A percentile compares a stretch with the other conserved stretches of the same genome.
Evolutionary conservation across 2,888 invertebrate genomes (phyloP).

Genomic region (Scaptomyza polygonia): DNA sequence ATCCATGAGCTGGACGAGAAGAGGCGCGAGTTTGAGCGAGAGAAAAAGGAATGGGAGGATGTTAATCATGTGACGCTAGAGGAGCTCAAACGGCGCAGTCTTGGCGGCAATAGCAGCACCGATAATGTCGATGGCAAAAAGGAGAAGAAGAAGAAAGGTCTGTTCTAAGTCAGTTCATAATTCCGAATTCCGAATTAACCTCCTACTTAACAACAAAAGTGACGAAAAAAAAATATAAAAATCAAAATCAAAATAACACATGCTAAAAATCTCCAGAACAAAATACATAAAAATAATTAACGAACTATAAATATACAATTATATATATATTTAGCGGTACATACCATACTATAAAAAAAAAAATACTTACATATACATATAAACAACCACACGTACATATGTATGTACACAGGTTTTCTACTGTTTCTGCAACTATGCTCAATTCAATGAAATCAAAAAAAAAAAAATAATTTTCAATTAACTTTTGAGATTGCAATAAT

Average conservation of each 20-base stretch:
- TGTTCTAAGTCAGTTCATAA: conserved; percentile 76
- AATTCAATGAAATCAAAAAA: conserved; percentile 6
- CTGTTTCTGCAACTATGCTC: conserved; percentile 8
- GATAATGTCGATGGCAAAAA: conserved; percentile 82
- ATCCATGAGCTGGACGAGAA: conserved; percentile 96
- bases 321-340: conserved; percentile 48
- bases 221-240: conserved; percentile 2
- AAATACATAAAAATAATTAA: conserved; percentile 46
- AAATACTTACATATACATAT: conserved; percentile 8
- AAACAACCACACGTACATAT: conserved; percentile 11
- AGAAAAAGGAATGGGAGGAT: conserved; percentile 95
- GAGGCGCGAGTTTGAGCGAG: conserved; percentile 92
- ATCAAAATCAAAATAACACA: conserved; percentile 18
- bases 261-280: conserved; percentile 70
- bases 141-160: conserved; percentile 83
- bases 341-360: conserved; percentile 41
- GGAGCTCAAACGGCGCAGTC: conserved; percentile 93
- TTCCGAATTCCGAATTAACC: conserved; percentile 26
- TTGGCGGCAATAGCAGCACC: conserved; percentile 92
- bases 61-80: conserved; percentile 94
- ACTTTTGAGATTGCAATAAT: conserved; percentile 18
- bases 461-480: conserved; percentile 4
- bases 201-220: conserved; percentile 29
- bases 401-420: conserved; percentile 6
- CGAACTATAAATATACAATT: conserved; percentile 46